Percentiles rank a stretch among this genome's conserved stretches.
Evolutionary conservation across 2,888 invertebrate species (phyloP).

Genomic region (Eupelmus urozonus): DNA sequence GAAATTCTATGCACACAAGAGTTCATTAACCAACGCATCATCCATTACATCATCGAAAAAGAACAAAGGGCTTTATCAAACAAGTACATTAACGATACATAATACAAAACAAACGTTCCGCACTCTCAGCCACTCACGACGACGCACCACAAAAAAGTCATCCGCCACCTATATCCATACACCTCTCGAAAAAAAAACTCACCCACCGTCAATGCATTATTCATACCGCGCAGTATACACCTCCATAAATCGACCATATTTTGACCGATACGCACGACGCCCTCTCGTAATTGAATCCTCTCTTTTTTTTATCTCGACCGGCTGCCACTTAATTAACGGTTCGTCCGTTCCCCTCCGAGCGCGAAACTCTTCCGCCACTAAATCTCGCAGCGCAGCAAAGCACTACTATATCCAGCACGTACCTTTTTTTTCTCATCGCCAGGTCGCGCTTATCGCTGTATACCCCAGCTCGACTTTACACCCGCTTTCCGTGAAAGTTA

Average conservation of each 20-base stretch:
- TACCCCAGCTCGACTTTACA: neutral
- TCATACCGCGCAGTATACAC: neutral
- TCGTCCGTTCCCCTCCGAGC: neutral
- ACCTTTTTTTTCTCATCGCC: neutral
- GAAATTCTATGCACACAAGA: too few relatives aligned
- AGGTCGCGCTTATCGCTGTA: neutral
- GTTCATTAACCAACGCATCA: too few relatives aligned
- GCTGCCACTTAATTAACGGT: conserved; percentile 24
- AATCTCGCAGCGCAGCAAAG: neutral
- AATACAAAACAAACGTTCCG: too few relatives aligned
- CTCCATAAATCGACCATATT: conserved; percentile 18
- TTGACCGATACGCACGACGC: conserved; percentile 21
- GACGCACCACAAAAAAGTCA: neutral
- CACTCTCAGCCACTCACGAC: neutral
- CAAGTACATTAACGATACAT: too few relatives aligned
- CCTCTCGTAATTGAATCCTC: conserved; percentile 33
- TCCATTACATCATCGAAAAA: too few relatives aligned
- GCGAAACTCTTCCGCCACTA: too few relatives aligned
- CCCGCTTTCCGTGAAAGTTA: conserved; percentile 43
- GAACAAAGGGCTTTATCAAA: too few relatives aligned
- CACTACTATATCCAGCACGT: neutral
- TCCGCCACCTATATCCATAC: too few relatives aligned
- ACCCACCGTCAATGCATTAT: neutral
- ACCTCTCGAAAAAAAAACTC: too few relatives aligned
- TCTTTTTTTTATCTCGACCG: conserved; percentile 3